Evolutionary conservation across 1,140 invertebrate species (phyloP).

Genomic region (Microplitis mediator): DNA sequence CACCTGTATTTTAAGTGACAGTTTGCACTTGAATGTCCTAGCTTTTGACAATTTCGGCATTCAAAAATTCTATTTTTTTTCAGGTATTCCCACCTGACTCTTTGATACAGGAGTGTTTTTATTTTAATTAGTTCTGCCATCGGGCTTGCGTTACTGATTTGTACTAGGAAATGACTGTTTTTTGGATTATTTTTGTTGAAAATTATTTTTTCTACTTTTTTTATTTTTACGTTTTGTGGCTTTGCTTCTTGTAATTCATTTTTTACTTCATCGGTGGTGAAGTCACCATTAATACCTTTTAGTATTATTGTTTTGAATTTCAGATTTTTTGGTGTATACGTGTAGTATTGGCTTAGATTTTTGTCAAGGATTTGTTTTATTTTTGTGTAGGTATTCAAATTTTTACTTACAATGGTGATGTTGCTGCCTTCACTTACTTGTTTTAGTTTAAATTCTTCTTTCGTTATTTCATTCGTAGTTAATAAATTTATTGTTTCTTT

Average conservation of each 20-base stretch:
- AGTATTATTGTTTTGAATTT: neutral
- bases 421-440: neutral
- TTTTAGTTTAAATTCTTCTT: neutral
- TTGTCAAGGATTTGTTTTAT: neutral
- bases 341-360: neutral
- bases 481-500: neutral
- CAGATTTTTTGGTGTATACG: neutral
- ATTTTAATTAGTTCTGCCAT: neutral
- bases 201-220: neutral
- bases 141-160: neutral
- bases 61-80: neutral
- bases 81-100: neutral
- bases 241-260: neutral
- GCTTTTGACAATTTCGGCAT: constrained; percentile 23
- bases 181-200: neutral
- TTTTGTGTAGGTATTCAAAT: neutral
- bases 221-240: neutral
- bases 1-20: constrained; percentile 13
- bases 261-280: neutral
- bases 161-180: neutral
- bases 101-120: constrained; percentile 4
- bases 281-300: constrained; percentile 4
- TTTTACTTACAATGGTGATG: too few species aligned
- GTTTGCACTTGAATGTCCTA: constrained; percentile 12
- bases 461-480: neutral